Evolutionary conservation across 2,797 vertebrate genomes (phyloP), one percentile per base, ranked within the genome.

Genomic region (Lerista edwardsae): DNA sequence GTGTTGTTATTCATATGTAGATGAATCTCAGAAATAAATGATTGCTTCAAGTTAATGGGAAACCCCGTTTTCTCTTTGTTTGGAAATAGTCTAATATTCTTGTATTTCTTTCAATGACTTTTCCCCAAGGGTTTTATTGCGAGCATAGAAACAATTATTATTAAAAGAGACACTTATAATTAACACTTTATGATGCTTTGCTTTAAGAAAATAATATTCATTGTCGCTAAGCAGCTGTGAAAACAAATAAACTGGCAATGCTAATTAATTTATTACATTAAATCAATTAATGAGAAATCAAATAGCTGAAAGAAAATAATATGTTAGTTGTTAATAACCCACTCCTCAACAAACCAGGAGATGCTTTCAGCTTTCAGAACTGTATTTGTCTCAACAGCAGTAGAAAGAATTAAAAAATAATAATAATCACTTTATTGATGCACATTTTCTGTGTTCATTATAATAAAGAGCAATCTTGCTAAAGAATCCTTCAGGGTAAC

Each of bases 161-260:
- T 87, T 82, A 87, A 85, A 93, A 94, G 91, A 91, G 79, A 85
- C 90, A 88, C 91, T 90, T 89, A 92, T 89, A 91, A 92, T 92
- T 92, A 93, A 91, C 81, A 87, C 84, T 85, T 89, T 90, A 89
- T 94, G 84, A 87, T 59, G 86, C 85, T 74, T 68, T 88, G 87
- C 91, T 90, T 88, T 90, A 93, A 84, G 90, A 92, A 94, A 93
- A 92, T 91, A 88, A 87, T 91, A 90, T 92, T 90, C 88, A 88
- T 89, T 93, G 90, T 89, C 87, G 61, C 80, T 87, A 91, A 91
- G 84, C 84, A 90, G 90, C 87, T 90, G 84, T 86, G 84, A 91
- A 89, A 91, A 95, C 93, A 95, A 95, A 94, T 94, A 91, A 91
- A 86, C 80, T 83, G 79, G 36, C 75, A 90, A 91, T 91, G 84